phyloP scores from a whole-genome alignment of 92 coral and sea anemone species.

The Umimayanthus kanabou region DNA sequence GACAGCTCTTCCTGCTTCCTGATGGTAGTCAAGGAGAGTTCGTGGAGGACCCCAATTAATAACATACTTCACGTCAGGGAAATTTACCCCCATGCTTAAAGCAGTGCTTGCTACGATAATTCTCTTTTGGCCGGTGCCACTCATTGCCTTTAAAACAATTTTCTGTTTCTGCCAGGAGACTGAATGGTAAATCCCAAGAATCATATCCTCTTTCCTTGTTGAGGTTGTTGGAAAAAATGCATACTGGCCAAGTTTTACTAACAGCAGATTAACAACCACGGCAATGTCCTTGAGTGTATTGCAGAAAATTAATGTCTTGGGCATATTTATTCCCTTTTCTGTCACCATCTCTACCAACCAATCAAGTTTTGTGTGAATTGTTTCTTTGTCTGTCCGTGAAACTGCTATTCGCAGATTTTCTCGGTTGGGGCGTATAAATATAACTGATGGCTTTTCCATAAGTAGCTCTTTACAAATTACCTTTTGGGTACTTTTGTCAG shows the following conservation, averaged over 20 bases:
- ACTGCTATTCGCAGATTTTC: slow-evolving; percentile 42
- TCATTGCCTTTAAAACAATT: slow-evolving; percentile 40
- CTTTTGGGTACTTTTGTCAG: slow-evolving; percentile 47
- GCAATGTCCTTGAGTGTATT: slow-evolving; percentile 53
- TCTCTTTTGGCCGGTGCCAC: slow-evolving; percentile 47
- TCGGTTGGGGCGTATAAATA: slow-evolving; percentile 53
- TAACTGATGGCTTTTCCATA: slow-evolving; percentile 40
- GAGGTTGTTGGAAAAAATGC: slow-evolving; percentile 49
- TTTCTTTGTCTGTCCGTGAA: background rate
- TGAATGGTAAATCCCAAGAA: slow-evolving; percentile 53
- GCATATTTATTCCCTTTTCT: slow-evolving; percentile 13
- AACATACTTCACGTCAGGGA: slow-evolving; percentile 48
- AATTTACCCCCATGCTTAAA: slow-evolving; percentile 61
- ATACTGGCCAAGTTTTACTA: slow-evolving; percentile 44
- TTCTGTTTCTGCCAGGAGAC: slow-evolving; percentile 43
- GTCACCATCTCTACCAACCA: slow-evolving; percentile 51
- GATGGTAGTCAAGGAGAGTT: slow-evolving; percentile 30
- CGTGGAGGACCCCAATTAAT: slow-evolving; percentile 30
- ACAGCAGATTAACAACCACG: slow-evolving; percentile 47
- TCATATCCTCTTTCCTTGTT: slow-evolving; percentile 33
- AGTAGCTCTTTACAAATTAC: slow-evolving; percentile 40
- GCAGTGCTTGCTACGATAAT: slow-evolving; percentile 52
- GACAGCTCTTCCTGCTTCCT: too few relatives aligned
- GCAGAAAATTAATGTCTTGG: slow-evolving; percentile 56
- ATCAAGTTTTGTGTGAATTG: slow-evolving; percentile 40